Conservation (phyloP, 1,140 invertebrate genomes). For the Drosophila novamexicana region DNA sequence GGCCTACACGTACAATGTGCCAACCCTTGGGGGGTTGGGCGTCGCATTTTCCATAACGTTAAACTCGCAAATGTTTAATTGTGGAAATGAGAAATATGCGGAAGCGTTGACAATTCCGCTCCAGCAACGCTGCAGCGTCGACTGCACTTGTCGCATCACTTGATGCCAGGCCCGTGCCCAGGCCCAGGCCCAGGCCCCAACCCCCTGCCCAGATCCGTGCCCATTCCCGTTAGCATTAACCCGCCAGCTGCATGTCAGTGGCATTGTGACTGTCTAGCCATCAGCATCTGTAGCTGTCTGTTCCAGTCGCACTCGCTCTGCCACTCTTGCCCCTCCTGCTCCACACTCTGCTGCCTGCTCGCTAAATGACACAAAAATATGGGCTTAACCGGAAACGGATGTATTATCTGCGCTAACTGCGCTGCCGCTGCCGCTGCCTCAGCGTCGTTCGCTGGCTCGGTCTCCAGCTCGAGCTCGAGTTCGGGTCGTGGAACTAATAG, state of each 20-base stretch:
- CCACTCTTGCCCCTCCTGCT: neutral
- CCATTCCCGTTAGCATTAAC: slow-evolving; percentile 3
- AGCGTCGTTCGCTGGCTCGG: slow-evolving; percentile 19
- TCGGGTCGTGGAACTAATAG: slow-evolving; percentile 82
- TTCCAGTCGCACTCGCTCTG: slow-evolving; percentile 58
- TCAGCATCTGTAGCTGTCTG: slow-evolving; percentile 77
- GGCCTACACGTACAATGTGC: neutral
- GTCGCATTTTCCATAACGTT: slow-evolving; percentile 63
- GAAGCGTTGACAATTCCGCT: slow-evolving; percentile 81
- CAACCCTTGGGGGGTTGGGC: neutral
- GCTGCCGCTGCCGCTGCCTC: slow-evolving; percentile 41
- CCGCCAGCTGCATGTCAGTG: slow-evolving; percentile 61
- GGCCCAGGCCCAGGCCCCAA: slow-evolving; percentile 28
- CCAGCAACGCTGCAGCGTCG: slow-evolving; percentile 55
- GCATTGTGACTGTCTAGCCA: slow-evolving; percentile 66
- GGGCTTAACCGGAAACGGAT: slow-evolving; percentile 84
- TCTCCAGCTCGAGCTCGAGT: slow-evolving; percentile 47
- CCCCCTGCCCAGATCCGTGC: slow-evolving; percentile 16
- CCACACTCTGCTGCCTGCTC: slow-evolving; percentile 1
- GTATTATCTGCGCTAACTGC: slow-evolving; percentile 84
- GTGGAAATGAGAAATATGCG: slow-evolving; percentile 83
- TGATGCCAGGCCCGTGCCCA: slow-evolving; percentile 58
- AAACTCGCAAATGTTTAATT: slow-evolving; percentile 77
- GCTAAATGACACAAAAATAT: slow-evolving; percentile 83
- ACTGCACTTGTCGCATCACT: slow-evolving; percentile 81